A percentile compares a stretch with the other conserved stretches of the same genome.
Evolutionary conservation across 2,113 vertebrate genomes (phyloP).

Genomic region (Chloropsis hardwickii): DNA sequence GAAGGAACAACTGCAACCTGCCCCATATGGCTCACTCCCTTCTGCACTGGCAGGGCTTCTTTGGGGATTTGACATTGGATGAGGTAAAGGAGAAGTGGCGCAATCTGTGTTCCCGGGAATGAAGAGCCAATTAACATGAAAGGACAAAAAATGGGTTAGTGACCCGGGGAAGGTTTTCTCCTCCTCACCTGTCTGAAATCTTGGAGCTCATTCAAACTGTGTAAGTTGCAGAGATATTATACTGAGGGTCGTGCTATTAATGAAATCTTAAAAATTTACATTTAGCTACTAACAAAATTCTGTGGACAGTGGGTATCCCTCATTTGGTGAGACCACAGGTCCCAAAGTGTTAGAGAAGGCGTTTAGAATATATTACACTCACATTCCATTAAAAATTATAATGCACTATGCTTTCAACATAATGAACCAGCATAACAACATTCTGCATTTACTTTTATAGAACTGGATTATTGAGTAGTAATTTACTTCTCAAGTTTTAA

Average conservation of each 20-base stretch:
- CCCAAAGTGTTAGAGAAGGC: neutral
- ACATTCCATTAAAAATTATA: neutral
- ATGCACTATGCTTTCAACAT: neutral
- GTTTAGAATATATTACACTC: neutral
- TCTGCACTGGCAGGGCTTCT: slow-evolving; percentile 24
- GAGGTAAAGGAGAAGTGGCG: slow-evolving; percentile 6
- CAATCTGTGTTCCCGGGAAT: slow-evolving; percentile 30
- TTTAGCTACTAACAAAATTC: neutral
- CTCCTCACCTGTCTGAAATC: slow-evolving; percentile 9
- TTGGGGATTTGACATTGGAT: slow-evolving; percentile 46
- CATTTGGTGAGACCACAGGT: neutral
- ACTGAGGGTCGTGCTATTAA: neutral
- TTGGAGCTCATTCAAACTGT: neutral
- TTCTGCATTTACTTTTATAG: neutral
- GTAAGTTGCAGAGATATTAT: neutral
- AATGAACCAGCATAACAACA: neutral
- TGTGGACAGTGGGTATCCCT: neutral
- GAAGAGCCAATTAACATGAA: neutral
- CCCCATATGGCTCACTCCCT: slow-evolving; percentile 39
- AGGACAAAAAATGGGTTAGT: slow-evolving; percentile 36
- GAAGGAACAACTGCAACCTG: slow-evolving; percentile 60
- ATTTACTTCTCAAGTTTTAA: slow-evolving; percentile 19
- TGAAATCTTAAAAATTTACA: neutral
- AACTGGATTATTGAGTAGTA: neutral
- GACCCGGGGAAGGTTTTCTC: neutral